Percentiles rank a stretch among this genome's conserved stretches.
Evolutionary conservation across 2,888 invertebrate species (phyloP).

Genomic region (Meta bourneti): DNA sequence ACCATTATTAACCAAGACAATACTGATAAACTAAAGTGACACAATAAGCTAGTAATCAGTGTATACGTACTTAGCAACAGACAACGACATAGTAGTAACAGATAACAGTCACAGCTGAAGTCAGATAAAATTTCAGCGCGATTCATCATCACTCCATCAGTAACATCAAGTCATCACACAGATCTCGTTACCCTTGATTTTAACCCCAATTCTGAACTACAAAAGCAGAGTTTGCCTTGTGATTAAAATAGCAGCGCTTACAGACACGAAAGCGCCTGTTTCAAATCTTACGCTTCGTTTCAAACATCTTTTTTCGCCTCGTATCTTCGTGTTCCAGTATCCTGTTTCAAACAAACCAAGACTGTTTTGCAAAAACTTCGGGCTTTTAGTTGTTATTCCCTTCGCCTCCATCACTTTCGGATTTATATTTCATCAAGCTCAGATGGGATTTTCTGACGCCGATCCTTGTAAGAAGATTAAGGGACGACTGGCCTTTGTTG

Average conservation of each 20-base stretch:
- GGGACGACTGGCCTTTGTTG: slow-evolving; percentile 6
- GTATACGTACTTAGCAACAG: not conserved
- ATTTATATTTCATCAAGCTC: slow-evolving; percentile 49
- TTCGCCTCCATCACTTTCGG: slow-evolving; percentile 24
- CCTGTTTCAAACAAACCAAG: slow-evolving; percentile 27
- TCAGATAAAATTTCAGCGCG: not conserved
- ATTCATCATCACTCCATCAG: not conserved
- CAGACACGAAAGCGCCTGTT: slow-evolving; percentile 23
- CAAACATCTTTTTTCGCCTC: slow-evolving; percentile 8
- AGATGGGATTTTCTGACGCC: slow-evolving; percentile 47
- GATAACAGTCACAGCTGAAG: not conserved
- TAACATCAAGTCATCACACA: not conserved
- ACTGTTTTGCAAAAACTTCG: slow-evolving; percentile 6
- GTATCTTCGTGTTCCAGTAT: slow-evolving; percentile 6
- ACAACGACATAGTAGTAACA: not conserved
- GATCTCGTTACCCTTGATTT: not conserved
- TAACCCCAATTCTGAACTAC: not conserved
- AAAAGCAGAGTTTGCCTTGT: not conserved
- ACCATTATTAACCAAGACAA: too few relatives aligned
- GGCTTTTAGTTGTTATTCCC: not conserved
- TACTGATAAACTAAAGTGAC: too few relatives aligned
- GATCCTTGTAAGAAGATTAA: slow-evolving; percentile 39
- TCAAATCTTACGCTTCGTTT: slow-evolving; percentile 25
- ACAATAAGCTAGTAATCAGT: too few relatives aligned
- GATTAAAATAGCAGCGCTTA: slow-evolving; percentile 30